A percentile compares a stretch with the other conserved stretches of the same genome.
phyloP scores from a whole-genome alignment of 2,797 vertebrate genomes.

The Artibeus jamaicensis region DNA sequence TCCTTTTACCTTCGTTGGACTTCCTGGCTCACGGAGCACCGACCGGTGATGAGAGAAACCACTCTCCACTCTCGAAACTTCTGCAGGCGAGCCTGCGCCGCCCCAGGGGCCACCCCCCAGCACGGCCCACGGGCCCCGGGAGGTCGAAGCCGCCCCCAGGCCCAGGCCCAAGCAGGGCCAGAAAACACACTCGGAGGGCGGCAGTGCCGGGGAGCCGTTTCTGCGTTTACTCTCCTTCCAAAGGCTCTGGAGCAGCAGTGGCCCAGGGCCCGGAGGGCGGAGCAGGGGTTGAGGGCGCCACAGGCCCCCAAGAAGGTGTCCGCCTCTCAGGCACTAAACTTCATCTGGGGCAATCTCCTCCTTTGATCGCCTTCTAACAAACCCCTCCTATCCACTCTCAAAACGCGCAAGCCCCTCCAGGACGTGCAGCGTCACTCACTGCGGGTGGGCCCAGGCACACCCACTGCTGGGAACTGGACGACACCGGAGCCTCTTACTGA shows the following conservation, averaged over 20 bases:
- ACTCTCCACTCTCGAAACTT: too few relatives aligned
- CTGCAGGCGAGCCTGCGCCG: too few relatives aligned
- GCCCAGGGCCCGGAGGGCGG: too few relatives aligned
- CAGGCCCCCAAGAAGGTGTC: background rate
- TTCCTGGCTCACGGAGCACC: background rate
- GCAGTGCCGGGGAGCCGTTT: background rate
- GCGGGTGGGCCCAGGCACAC: too few relatives aligned
- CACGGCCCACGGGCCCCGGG: fast-evolving
- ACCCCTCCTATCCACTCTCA: too few relatives aligned
- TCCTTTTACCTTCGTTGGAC: background rate
- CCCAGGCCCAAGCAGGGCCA: too few relatives aligned
- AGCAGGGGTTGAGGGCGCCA: too few relatives aligned
- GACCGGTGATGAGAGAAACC: fast-evolving
- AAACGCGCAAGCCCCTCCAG: too few relatives aligned
- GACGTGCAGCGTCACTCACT: background rate
- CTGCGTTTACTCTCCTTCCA: too few relatives aligned
- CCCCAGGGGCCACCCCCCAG: fast-evolving
- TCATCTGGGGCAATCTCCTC: background rate
- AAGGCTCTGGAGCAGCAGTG: background rate
- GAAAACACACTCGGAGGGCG: background rate
- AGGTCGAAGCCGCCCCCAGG: fast-evolving
- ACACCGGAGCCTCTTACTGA: too few relatives aligned
- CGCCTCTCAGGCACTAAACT: background rate
- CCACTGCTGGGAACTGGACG: too few relatives aligned
- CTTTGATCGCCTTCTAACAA: background rate